Evolutionary conservation across 2,113 vertebrate genomes (phyloP), one percentile per base, ranked within the genome.

Genomic region (Sinosuthora webbiana): DNA sequence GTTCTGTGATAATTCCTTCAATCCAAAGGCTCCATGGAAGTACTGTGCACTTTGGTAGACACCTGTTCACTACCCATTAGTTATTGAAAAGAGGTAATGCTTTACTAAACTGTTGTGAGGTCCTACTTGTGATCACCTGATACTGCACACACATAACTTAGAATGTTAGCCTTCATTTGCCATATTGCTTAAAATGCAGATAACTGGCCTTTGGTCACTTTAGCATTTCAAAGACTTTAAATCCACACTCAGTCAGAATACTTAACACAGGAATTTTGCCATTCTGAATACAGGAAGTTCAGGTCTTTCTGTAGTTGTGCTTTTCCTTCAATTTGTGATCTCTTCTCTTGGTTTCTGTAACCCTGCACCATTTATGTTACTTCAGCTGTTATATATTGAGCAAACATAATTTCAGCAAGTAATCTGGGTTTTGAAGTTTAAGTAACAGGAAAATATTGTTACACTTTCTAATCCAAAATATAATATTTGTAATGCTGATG

Each of bases 21-120:
- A 18, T 53, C 28, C 35, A 17, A 21, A 53, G 50, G 44, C 56
- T 71, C 17, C 4, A 0, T 23, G 65, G 28, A 17, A 28, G 4
- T n/a, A 6, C 49, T 35, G 8, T 31, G 24, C 16, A 1, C 76
- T 68, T 53, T 6, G 18, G 8, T 30, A 52, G 35, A 13, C 15
- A 7, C 24, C 37, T 68, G 11, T 50, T n/a, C 3, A 0, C 42
- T 59, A 1, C 13, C 15, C 10, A 18, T n/a, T 53, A 49, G 18
- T 49, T 53, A 15, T 2, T 75, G 35, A 78, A 30, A 13, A 24
- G 47, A 70, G 21, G 20, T 64, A 9, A 13, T 67, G 50, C 35
- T 75, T 70, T 84, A 37, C 30, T 45, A 6, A 70, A 31, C 33
- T 49, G 2, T 11, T 55, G 33, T 39, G 30, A 25, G 13, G 21